phyloP scores from a whole-genome alignment of 2,113 vertebrate genomes.

The Cephalopholis sonnerati region DNA sequence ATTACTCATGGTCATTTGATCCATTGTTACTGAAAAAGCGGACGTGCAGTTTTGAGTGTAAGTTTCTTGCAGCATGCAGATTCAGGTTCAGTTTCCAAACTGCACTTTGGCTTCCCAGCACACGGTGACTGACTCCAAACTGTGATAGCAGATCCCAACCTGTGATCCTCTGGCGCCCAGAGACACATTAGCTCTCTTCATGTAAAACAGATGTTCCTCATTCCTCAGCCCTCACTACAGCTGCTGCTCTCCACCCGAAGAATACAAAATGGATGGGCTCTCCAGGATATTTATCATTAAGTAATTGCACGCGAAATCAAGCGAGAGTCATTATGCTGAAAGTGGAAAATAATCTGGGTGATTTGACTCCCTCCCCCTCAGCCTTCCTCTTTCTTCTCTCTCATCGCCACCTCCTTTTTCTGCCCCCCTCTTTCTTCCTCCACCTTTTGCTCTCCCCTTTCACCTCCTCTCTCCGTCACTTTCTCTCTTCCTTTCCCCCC shows the following conservation, averaged over 20 bases:
- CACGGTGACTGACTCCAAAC: constrained; percentile 8
- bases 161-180: constrained; percentile 21
- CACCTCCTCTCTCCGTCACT: background rate
- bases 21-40: background rate
- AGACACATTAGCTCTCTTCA: constrained; percentile 47
- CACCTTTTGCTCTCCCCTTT: constrained; percentile 19
- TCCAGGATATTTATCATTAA: constrained; percentile 65
- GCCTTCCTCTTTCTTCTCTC: background rate
- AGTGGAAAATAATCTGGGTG: constrained; percentile 65
- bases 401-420: constrained; percentile 21
- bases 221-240: constrained; percentile 49
- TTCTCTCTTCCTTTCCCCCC: background rate
- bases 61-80: background rate
- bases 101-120: background rate
- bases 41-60: background rate
- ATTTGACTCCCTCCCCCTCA: constrained; percentile 28
- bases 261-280: constrained; percentile 55
- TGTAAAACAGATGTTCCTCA: constrained; percentile 66
- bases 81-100: background rate
- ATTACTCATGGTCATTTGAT: background rate
- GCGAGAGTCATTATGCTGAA: constrained; percentile 63
- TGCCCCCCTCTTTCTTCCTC: constrained; percentile 16
- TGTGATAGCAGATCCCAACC: constrained; percentile 1
- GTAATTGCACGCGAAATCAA: constrained; percentile 45
- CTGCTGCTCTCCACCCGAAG: constrained; percentile 46